phyloP scores from a whole-genome alignment of 2,113 vertebrate genomes.

The Panurus biarmicus region DNA sequence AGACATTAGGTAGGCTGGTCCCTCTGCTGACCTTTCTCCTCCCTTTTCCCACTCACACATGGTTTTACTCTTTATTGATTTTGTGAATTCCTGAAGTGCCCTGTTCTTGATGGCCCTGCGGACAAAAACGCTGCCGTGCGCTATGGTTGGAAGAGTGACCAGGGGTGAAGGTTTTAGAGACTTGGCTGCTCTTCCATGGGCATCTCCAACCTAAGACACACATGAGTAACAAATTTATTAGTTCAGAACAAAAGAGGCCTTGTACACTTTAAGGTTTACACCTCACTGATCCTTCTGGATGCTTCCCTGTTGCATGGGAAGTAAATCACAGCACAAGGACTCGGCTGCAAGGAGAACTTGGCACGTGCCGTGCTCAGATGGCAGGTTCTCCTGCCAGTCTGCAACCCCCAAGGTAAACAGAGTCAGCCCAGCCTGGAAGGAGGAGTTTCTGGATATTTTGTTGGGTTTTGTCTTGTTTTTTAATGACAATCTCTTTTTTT shows the following conservation, averaged over 20 bases:
- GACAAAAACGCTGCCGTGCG: accelerated
- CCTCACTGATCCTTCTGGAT: not conserved
- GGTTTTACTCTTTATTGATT: not conserved
- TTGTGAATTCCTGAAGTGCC: not conserved
- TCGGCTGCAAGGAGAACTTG: not conserved
- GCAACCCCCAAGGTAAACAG: not conserved
- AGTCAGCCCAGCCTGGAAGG: not conserved
- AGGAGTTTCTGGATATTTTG: not conserved
- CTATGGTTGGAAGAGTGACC: not conserved
- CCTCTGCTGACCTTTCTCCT: not conserved
- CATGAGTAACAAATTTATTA: not conserved
- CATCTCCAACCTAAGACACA: not conserved
- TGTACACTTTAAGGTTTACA: not conserved
- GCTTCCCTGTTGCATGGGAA: not conserved
- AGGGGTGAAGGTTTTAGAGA: not conserved
- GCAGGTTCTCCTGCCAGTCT: not conserved
- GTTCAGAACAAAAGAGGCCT: not conserved
- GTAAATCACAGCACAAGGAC: not conserved
- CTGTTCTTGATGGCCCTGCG: not conserved
- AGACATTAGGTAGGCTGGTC: not conserved
- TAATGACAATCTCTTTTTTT: not conserved
- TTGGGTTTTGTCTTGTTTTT: not conserved
- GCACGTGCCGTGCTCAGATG: not conserved
- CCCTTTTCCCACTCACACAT: not conserved
- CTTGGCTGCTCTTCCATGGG: not conserved